Percentiles rank a stretch among this genome's conserved stretches.
Conservation (phyloP, 2,113 vertebrate genomes). For the Rhea americana region DNA sequence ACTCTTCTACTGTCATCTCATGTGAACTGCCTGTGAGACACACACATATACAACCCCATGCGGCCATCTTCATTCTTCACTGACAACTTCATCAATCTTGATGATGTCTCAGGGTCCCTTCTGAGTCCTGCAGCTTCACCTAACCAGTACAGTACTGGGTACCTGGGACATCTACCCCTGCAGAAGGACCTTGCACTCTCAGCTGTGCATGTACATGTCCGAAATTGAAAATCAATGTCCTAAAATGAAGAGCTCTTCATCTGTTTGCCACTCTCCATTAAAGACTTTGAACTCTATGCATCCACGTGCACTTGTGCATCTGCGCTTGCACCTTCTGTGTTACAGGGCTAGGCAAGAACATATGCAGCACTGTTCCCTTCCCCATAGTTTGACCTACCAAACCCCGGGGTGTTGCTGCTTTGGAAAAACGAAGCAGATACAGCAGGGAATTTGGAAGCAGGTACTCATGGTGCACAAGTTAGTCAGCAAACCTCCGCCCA, state of each 20-base stretch:
- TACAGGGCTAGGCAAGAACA: not conserved
- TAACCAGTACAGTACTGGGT: not conserved
- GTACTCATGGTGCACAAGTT: not conserved
- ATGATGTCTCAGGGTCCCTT: not conserved
- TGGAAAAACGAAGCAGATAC: not conserved
- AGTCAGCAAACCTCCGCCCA: not conserved
- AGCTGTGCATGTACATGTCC: not conserved
- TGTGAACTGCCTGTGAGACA: not conserved
- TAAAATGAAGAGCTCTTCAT: not conserved
- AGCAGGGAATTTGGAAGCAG: not conserved
- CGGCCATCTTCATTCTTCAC: not conserved
- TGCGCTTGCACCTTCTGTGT: accelerated
- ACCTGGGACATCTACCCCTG: not conserved
- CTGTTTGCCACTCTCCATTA: not conserved
- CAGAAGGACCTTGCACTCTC: not conserved
- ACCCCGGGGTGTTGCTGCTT: not conserved
- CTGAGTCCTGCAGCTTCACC: not conserved
- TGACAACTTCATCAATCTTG: not conserved
- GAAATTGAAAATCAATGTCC: not conserved
- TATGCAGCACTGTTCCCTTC: not conserved
- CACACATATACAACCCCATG: accelerated
- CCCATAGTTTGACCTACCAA: not conserved
- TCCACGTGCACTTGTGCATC: not conserved
- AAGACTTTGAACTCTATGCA: not conserved
- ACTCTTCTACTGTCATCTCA: not conserved